Conservation (phyloP, 2,888 invertebrate species). For the Phyllotreta cruciferae region DNA sequence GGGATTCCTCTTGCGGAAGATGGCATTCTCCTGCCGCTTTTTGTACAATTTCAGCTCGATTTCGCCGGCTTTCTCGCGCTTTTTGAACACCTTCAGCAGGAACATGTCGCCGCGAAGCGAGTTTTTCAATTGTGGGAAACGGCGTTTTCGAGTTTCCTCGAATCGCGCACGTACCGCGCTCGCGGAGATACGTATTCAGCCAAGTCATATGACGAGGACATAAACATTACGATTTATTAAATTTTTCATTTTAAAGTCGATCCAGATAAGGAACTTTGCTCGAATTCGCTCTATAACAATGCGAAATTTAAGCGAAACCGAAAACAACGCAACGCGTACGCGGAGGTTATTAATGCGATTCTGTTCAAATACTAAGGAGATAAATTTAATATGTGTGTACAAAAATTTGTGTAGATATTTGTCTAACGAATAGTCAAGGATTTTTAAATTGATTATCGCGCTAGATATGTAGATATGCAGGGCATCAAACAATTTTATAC, state of each 20-base stretch:
- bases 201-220: slow-evolving; percentile 25
- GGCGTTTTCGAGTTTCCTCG: no score
- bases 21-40: slow-evolving; percentile 24
- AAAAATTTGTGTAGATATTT: no score
- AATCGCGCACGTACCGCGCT: no score
- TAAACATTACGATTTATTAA: slow-evolving; percentile 3
- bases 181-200: background rate
- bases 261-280: slow-evolving; percentile 21
- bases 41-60: slow-evolving; percentile 23
- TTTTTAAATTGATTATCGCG: no score
- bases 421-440: no score
- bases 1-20: slow-evolving; percentile 26
- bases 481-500: no score
- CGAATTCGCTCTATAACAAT: no score
- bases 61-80: slow-evolving; percentile 21
- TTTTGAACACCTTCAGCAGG: slow-evolving; percentile 20
- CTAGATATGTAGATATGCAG: no score
- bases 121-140: no score
- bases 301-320: background rate
- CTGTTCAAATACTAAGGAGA: background rate
- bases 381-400: no score
- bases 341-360: background rate
- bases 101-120: slow-evolving; percentile 6
- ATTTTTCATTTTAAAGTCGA: slow-evolving; percentile 12
- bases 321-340: background rate